Percentiles rank a stretch among this genome's conserved stretches.
Conservation (phyloP, 2,113 vertebrate genomes). For the Dolichallabes microphthalmus region DNA sequence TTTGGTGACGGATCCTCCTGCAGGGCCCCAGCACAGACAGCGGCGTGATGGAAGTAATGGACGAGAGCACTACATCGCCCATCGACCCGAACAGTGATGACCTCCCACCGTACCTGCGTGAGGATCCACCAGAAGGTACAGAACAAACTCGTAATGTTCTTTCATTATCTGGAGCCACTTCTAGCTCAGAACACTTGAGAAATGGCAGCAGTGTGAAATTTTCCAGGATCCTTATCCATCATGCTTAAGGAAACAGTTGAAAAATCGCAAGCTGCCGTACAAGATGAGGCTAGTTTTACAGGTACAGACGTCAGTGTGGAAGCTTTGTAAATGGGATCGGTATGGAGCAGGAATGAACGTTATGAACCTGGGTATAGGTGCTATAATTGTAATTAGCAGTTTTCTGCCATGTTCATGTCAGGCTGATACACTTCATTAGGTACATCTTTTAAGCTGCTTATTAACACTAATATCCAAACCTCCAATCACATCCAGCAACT, state of each 20-base stretch:
- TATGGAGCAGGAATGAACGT: not conserved
- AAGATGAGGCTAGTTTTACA: not conserved
- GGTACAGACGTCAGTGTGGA: not conserved
- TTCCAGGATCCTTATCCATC: too few species aligned
- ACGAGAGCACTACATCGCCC: constrained; percentile 44
- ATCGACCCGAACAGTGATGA: constrained; percentile 49
- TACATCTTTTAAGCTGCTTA: too few species aligned
- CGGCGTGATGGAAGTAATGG: constrained; percentile 50
- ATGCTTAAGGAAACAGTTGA: too few species aligned
- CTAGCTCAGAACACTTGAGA: not conserved
- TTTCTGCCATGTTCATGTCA: not conserved
- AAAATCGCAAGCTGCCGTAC: too few species aligned
- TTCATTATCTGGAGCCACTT: not conserved
- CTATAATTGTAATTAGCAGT: not conserved
- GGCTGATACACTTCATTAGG: not conserved
- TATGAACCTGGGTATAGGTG: not conserved
- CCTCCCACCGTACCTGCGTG: constrained; percentile 58
- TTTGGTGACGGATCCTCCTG: not conserved
- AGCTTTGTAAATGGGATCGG: not conserved
- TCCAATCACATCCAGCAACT: too few species aligned
- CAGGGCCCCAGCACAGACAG: constrained; percentile 55
- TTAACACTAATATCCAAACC: too few species aligned
- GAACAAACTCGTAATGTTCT: not conserved
- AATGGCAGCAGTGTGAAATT: not conserved
- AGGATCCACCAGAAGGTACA: constrained; percentile 61